phyloP scores from a whole-genome alignment of 2,888 invertebrate genomes.

The Cerastoderma edule region DNA sequence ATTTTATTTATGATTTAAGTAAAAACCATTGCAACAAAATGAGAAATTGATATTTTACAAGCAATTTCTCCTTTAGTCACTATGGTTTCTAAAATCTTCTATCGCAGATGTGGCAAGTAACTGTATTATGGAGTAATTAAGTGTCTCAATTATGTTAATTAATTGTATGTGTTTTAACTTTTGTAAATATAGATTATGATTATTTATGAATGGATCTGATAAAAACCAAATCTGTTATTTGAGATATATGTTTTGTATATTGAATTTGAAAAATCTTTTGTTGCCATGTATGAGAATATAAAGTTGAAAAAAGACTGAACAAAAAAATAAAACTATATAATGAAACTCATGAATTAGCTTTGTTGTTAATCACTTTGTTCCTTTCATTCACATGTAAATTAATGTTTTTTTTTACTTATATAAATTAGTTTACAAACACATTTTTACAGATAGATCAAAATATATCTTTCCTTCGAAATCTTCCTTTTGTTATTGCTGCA shows the following conservation, averaged over 20 bases:
- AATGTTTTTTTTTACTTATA: too few species aligned
- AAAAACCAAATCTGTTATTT: constrained; percentile 12
- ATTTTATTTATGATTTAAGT: too few species aligned
- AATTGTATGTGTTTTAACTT: too few species aligned
- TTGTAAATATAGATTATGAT: constrained; percentile 16
- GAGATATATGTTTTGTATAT: background rate
- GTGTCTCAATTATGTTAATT: too few species aligned
- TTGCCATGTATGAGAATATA: constrained; percentile 17
- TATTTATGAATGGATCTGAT: constrained; percentile 25
- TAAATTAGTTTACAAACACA: too few species aligned
- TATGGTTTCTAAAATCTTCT: background rate
- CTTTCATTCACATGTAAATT: too few species aligned
- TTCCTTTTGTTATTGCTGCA: too few species aligned
- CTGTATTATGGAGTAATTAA: constrained; percentile 3
- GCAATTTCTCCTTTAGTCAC: constrained; percentile 3
- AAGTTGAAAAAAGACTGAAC: background rate
- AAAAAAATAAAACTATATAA: constrained; percentile 17
- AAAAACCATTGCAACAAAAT: background rate
- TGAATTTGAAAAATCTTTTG: constrained; percentile 7
- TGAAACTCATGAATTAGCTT: too few species aligned
- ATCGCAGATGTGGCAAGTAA: background rate
- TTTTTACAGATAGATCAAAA: too few species aligned
- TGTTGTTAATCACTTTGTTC: too few species aligned
- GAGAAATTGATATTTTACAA: background rate
- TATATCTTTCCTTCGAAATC: too few species aligned